phyloP scores from a whole-genome alignment of 2,888 invertebrate genomes.

The Stomorhina lunata region DNA sequence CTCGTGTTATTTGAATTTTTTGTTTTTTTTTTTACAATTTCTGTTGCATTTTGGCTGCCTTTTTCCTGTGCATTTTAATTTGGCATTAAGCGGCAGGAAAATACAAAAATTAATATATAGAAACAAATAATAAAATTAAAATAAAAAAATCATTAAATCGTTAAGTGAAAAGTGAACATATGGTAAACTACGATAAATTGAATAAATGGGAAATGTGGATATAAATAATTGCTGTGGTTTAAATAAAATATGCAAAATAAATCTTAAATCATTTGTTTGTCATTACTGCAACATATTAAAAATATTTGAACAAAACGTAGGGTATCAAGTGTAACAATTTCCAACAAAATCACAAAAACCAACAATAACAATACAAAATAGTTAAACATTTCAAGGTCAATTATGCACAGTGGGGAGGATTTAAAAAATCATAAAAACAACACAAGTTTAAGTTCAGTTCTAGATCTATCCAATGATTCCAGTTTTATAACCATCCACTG shows the following conservation, averaged over 20 bases:
- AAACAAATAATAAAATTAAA: neutral
- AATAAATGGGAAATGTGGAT: too few species aligned
- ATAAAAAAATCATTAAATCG: neutral
- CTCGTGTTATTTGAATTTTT: neutral
- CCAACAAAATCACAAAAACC: slow-evolving; percentile 13
- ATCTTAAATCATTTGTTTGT: neutral
- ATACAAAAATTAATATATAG: neutral
- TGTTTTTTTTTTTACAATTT: neutral
- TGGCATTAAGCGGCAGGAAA: slow-evolving; percentile 31
- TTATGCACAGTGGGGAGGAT: slow-evolving; percentile 43
- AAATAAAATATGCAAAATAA: neutral
- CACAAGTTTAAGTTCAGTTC: too few species aligned
- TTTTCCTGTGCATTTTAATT: slow-evolving; percentile 41
- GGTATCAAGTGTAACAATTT: slow-evolving; percentile 16
- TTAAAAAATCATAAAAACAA: slow-evolving; percentile 27
- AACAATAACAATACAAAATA: slow-evolving; percentile 46
- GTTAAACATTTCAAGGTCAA: slow-evolving; percentile 62
- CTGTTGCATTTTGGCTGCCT: slow-evolving; percentile 28
- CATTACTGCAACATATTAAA: neutral
- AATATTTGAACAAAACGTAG: neutral
- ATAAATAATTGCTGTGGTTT: too few species aligned
- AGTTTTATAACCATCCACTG: too few species aligned
- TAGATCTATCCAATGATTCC: too few species aligned
- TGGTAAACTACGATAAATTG: neutral
- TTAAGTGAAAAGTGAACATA: neutral